Base-by-base conservation (phyloP, 2,888 invertebrate species). In the Agrotis ipsilon region DNA sequence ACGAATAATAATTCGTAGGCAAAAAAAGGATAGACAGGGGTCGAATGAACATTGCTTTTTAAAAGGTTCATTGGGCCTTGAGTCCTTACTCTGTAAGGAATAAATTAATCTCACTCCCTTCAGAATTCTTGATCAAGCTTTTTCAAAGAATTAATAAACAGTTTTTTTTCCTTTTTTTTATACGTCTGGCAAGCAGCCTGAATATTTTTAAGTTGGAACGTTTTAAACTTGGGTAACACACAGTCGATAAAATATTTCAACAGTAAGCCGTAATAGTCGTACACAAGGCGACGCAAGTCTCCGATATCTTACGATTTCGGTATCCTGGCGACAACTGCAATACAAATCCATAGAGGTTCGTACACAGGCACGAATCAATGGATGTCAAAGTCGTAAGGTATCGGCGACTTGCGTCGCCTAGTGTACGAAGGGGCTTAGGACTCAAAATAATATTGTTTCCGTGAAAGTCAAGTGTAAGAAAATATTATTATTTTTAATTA, bases 111-210 rank as follows among this genome's bases (percentile, higher is more conserved):
- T 60, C 64, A 63, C 63, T 68, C 43, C 45, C 39, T 67, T 45
- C 48, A 75, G 76, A 75, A 77, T 77, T 61, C 55, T 78, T 77
- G 63, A 81, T 77, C 78, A 67, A 60, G 21, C 54, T 76, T 19
- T 46, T 62, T 51, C 62, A 46, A 24, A 81, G 65, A 63, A 67
- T 67, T 70, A 77, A 78, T 70, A 71, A 67, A 70, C 48, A 61
- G 51, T 32, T 77, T 51, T 55, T 3, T 0, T 24, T 32, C n/a
- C 52, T 51, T 64, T 55, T 55, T 60, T 64, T 55, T 13, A 67
- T 43, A 24, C 19, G 43, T 39, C 19, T 18, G 3, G 19, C n/a
- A 48, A 6, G 11, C 24, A 45, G 18, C 13, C 43, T 5, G 21
- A 21, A 11, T 27, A 57, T 62, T 77, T 65, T 18, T n/a, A n/a